Evolutionary conservation across 2,888 invertebrate genomes (phyloP), one percentile per base, ranked within the genome.

Genomic region (Syrista parreyssii): DNA sequence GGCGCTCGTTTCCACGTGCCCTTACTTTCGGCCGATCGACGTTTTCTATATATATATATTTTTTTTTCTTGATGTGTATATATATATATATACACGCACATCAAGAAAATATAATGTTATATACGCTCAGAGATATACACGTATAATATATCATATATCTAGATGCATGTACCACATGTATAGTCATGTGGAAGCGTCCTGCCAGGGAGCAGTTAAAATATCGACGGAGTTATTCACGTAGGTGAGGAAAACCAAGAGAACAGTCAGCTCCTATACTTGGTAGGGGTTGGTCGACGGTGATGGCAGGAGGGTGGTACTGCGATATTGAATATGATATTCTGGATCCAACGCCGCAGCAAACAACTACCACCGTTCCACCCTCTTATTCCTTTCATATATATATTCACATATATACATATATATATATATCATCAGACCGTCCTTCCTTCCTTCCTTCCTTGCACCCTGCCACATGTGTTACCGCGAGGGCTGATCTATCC

Each of bases 261-360:
- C 78, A 35, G 79, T 32, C 74, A 73, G 68, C 15, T 74, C 32
- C 75, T 71, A 74, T 78, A 71, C 76, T 31, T 33, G 68, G 68
- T 4, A 72, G 68, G 69, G 77, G 73, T 69, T 33, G 75, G 72
- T 73, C 74, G n/a, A 71, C 73, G 73, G 76, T 15, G 32, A 72
- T 40, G 78, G 77, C 78, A 75, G 76, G 79, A 75, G 71, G 77
- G 76, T 74, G 72, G 77, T 75, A 68, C 84, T 83, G 82, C 87
- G 86, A 89, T 88, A 90, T 89, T 88, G 87, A 89, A 89, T 88
- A 88, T 86, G 87, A 88, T 89, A 88, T 88, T 86, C 86, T 84
- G 83, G 85, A 88, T 86, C 86, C 84, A 79, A 83, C 81, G 78
- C 79, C 81, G 83, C 84, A 84, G 83, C 71, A 23, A 71, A n/a